Conservation (phyloP, 2,113 vertebrate species). For the Conger conger region DNA sequence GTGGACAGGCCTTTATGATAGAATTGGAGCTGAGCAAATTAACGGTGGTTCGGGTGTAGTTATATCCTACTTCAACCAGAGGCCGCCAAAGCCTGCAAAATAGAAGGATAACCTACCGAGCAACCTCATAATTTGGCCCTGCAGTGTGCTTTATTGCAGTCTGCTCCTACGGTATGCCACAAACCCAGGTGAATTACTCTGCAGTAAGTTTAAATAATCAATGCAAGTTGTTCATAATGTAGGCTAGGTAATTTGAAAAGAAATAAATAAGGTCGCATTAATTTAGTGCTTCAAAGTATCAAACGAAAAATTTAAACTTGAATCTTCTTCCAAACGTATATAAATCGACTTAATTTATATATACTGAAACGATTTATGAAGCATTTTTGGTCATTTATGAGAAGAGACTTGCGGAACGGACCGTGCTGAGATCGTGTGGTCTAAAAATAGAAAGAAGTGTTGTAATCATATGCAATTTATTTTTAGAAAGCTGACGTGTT, state of each 20-base stretch:
- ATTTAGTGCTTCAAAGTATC: neutral
- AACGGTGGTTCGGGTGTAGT: neutral
- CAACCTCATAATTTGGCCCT: neutral
- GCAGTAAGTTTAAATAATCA: neutral
- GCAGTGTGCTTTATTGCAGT: neutral
- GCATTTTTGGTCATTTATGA: neutral
- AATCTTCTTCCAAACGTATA: neutral
- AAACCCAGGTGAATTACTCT: neutral
- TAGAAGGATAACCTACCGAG: neutral
- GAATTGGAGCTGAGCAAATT: neutral
- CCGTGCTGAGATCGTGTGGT: neutral
- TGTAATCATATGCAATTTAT: slow-evolving; percentile 23
- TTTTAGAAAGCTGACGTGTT: slow-evolving; percentile 32
- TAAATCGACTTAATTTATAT: neutral
- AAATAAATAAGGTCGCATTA: neutral
- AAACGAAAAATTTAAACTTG: neutral
- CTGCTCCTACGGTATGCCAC: neutral
- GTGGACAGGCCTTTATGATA: too few species aligned
- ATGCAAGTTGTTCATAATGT: neutral
- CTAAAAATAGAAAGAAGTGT: slow-evolving; percentile 31
- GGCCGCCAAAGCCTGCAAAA: neutral
- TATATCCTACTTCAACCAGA: neutral
- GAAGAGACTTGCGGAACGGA: neutral
- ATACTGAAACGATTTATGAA: too few species aligned
- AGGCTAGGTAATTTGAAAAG: too few species aligned